A percentile compares a stretch with the other conserved stretches of the same genome.
Evolutionary conservation across 2,888 invertebrate genomes (phyloP).

Genomic region (Aelia acuminata): DNA sequence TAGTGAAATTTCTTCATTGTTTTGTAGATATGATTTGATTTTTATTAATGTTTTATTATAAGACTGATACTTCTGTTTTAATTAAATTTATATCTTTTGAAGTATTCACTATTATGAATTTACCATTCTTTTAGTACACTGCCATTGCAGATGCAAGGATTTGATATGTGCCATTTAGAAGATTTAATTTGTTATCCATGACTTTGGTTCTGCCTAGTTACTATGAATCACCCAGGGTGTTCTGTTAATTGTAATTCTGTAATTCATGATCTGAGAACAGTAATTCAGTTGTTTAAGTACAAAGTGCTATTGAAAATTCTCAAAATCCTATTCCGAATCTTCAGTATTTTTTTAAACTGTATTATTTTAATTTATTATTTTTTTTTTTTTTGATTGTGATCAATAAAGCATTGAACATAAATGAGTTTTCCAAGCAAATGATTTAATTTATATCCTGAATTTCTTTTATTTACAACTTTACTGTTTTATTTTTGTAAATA

Average conservation of each 20-base stretch:
- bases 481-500: slow-evolving; percentile 8
- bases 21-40: slow-evolving; percentile 38
- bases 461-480: not conserved
- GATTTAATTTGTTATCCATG: not conserved
- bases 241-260: not conserved
- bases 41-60: slow-evolving; percentile 49
- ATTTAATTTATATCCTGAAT: not conserved
- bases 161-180: slow-evolving; percentile 48
- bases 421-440: not conserved
- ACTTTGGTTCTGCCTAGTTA: not conserved
- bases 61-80: slow-evolving; percentile 50
- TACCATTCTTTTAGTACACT: slow-evolving; percentile 13
- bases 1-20: slow-evolving; percentile 19
- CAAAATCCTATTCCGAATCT: not conserved
- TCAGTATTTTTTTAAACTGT: slow-evolving; percentile 38
- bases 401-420: slow-evolving; percentile 14
- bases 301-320: not conserved
- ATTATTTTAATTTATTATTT: slow-evolving; percentile 17
- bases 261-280: slow-evolving; percentile 25
- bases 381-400: slow-evolving; percentile 25
- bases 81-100: slow-evolving; percentile 31
- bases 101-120: not conserved
- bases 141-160: slow-evolving; percentile 29
- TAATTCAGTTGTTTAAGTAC: not conserved
- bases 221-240: not conserved